Percentiles rank a stretch among this genome's conserved stretches.
Evolutionary conservation across 2,113 vertebrate species (phyloP).

Genomic region (Pampusana beccarii): DNA sequence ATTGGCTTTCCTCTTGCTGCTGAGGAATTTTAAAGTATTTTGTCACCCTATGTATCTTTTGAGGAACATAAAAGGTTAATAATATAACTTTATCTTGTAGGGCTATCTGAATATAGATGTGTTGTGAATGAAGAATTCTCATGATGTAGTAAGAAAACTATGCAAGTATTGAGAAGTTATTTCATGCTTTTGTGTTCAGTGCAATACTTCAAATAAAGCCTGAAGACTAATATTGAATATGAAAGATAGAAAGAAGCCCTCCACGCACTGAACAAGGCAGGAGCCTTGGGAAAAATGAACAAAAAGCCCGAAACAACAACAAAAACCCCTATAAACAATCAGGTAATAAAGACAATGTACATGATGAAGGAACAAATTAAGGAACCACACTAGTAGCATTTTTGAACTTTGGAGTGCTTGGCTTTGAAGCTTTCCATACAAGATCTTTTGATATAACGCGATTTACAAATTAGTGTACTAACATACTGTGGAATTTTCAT

Average conservation of each 20-base stretch:
- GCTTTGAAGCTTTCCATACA: not conserved
- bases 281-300: not conserved
- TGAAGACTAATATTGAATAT: not conserved
- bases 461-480: not conserved
- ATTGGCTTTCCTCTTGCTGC: not conserved
- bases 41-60: not conserved
- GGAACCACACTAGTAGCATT: not conserved
- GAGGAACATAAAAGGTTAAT: not conserved
- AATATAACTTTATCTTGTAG: not conserved
- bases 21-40: not conserved
- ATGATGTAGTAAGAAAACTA: not conserved
- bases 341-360: not conserved
- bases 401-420: not conserved
- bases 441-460: not conserved
- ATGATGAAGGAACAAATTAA: not conserved
- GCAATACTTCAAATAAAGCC: not conserved
- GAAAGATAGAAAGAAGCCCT: not conserved
- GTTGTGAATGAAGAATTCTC: not conserved
- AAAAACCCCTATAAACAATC: too few species aligned
- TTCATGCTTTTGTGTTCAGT: not conserved
- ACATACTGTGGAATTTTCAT: accelerated
- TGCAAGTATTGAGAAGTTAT: not conserved
- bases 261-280: not conserved
- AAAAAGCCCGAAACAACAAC: too few species aligned
- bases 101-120: not conserved